A percentile compares a stretch with the other conserved stretches of the same genome.
These are phyloP conservation scores for Lottia gigantea DNA, from an alignment of 2,888 invertebrate genomes.

Conservation along the genomic window DNA sequence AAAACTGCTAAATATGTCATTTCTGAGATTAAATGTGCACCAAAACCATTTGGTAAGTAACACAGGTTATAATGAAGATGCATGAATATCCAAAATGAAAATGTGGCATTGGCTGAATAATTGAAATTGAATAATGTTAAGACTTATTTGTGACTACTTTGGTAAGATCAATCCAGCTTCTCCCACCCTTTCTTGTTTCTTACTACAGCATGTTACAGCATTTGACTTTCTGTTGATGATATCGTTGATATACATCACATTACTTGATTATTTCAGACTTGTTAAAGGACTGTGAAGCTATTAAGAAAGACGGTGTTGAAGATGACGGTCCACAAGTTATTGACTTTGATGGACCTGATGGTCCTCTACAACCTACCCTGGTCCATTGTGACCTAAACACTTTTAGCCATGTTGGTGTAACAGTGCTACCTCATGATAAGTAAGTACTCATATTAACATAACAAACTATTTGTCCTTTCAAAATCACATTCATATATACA, in stretches of 20 bases:
- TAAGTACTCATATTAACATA: conserved; percentile 24
- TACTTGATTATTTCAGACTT: neutral
- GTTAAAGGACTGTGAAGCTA: conserved; percentile 36
- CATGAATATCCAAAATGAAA: too few species aligned
- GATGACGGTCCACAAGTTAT: conserved; percentile 35
- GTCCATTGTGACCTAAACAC: conserved; percentile 52
- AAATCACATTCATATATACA: too few species aligned
- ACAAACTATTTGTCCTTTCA: too few species aligned
- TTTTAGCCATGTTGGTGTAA: conserved; percentile 46
- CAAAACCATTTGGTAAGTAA: conserved; percentile 43
- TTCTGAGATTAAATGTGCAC: conserved; percentile 39
- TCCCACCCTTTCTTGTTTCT: too few species aligned
- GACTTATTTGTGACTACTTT: too few species aligned
- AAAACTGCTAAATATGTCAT: conserved; percentile 26
- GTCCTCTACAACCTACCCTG: conserved; percentile 31
- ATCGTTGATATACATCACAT: too few species aligned
- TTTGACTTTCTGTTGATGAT: too few species aligned
- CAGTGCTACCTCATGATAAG: conserved; percentile 39
- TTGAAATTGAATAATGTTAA: too few species aligned
- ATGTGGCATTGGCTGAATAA: too few species aligned
- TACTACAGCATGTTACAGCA: too few species aligned
- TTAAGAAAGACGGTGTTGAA: conserved; percentile 27
- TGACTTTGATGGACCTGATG: conserved; percentile 48
- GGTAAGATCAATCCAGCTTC: too few species aligned
- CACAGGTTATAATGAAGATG: too few species aligned